Conservation (phyloP, 2,888 invertebrate species). For the Tethea ocularis region DNA sequence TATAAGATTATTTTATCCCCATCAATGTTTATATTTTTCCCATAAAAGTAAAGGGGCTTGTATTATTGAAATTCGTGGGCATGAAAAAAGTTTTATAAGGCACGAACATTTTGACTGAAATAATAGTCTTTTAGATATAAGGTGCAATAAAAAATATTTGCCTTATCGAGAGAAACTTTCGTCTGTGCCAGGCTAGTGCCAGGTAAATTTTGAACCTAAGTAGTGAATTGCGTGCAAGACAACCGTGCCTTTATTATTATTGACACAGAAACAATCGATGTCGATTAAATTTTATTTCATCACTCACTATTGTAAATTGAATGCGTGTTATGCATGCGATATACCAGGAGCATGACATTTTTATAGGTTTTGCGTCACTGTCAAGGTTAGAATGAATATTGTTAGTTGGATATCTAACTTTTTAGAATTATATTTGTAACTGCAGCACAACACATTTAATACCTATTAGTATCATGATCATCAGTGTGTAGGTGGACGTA, state of each 20-base stretch:
- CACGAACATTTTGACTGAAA: constrained; percentile 29
- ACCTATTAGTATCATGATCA: no score
- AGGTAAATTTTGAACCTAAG: constrained; percentile 49
- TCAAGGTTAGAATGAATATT: not conserved
- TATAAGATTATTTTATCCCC: not conserved
- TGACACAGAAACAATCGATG: constrained; percentile 31
- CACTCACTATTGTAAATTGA: constrained; percentile 16
- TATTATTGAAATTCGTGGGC: not conserved
- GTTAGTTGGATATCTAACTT: not conserved
- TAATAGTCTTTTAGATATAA: constrained; percentile 34
- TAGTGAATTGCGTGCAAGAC: constrained; percentile 50
- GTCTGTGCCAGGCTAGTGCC: constrained; percentile 51
- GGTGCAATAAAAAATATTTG: constrained; percentile 35
- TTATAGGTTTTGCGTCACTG: not conserved
- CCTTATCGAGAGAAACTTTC: constrained; percentile 29
- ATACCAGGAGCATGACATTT: not conserved
- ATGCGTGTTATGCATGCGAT: constrained; percentile 1
- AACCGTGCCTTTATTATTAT: constrained; percentile 44
- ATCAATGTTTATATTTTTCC: not conserved
- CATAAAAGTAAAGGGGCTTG: no score
- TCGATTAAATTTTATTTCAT: constrained; percentile 24
- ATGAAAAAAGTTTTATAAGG: constrained; percentile 28
- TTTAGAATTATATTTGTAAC: not conserved
- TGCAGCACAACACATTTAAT: no score
- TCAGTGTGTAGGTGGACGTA: no score